A percentile compares a stretch with the other conserved stretches of the same genome.
Conservation (phyloP, 2,113 vertebrate species). For the Albula goreensis region DNA sequence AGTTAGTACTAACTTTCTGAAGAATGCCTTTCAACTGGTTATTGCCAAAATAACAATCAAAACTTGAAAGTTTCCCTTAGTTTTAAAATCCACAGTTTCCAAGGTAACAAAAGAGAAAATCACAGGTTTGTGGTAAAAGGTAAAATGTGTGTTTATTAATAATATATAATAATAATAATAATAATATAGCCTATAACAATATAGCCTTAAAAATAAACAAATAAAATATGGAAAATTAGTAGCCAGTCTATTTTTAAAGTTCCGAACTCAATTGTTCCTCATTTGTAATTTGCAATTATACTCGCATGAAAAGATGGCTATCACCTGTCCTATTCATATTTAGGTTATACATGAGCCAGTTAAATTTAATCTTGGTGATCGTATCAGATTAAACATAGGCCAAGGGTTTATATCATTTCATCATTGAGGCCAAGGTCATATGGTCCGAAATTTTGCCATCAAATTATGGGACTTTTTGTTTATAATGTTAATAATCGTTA, state of each 20-base stretch:
- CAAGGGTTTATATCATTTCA: background rate
- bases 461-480: background rate
- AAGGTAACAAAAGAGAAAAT: no score
- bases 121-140: no score
- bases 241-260: background rate
- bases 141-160: no score
- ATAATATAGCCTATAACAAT: no score
- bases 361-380: background rate
- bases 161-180: no score
- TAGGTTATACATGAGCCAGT: background rate
- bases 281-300: background rate
- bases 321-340: background rate
- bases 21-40: no score
- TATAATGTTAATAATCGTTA: background rate
- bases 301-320: background rate
- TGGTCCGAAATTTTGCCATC: background rate
- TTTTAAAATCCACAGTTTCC: no score
- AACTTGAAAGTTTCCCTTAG: no score
- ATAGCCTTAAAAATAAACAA: no score
- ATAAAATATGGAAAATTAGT: background rate
- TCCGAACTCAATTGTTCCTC: background rate
- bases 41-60: no score
- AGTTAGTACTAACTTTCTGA: background rate
- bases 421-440: background rate
- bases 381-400: conserved; percentile 3